Base-by-base conservation (phyloP, 30 jellyfish, hydroid and myxozoan genomes). In the Aurelia coerulea region DNA sequence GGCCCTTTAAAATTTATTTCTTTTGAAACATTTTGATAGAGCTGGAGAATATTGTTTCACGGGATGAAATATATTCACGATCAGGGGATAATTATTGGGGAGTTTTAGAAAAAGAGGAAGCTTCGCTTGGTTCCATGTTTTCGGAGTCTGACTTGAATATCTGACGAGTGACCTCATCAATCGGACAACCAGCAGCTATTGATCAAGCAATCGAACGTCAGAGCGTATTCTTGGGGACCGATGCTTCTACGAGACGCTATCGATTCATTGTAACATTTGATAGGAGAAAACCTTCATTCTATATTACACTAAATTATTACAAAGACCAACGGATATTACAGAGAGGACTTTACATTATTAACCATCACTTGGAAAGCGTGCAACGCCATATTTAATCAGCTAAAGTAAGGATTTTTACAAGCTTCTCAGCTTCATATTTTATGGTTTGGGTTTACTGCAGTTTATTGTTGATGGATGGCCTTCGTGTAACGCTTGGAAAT, bases 161-260 rank as follows among this genome's bases (percentile, higher is more conserved):
- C 78, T 83, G 86, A 95, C 73, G 80, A 68, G 96, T 95, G 99
- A 95, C 86, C 97, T 95, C 97, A 95, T 95, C 92, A 81, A 90
- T 90, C 46, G 97, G 86, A 66, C 88, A 87, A 78, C 99, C 92
- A 83, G 97, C 90, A 34, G 78, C 90, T 54, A 95, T 95, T 95
- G 97, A 90, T 90, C 83, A 90, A 79, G 86, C 94, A 81, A 90
- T 83, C 39, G 65, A 69, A 34, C 97, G 94, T 90, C 97, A 90
- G 88, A 76, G 71, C 29, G 35, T 60, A 72, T 79, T 88, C 96
- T 73, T 35, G 68, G 82, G 81, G 59, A 31, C 67, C 80, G 88
- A 74, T 70, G 93, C 82, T 37, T 73, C 83, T 68, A 18, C 51
- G 79, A 15, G 67, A 39, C 63, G 83, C 79, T 46, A 46, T 46